Evolutionary conservation across 2,888 invertebrate species (phyloP).

Genomic region (Ectemnius lituratus): DNA sequence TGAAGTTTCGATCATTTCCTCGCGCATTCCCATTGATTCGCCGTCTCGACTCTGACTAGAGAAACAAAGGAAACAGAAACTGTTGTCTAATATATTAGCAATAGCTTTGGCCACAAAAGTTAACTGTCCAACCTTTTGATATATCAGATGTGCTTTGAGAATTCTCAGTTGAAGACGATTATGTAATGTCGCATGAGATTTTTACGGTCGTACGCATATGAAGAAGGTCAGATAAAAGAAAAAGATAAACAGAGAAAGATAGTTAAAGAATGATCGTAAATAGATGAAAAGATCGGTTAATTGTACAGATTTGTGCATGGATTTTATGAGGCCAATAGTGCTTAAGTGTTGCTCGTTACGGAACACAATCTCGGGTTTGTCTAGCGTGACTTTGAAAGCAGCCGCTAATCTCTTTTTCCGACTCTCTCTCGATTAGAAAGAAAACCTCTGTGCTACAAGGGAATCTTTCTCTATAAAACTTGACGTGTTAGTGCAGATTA

Average conservation of each 20-base stretch:
- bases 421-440: not conserved
- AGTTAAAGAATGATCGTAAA: too few relatives aligned
- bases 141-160: slow-evolving; percentile 47
- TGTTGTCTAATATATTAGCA: slow-evolving; percentile 49
- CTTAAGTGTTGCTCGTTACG: slow-evolving; percentile 46
- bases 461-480: slow-evolving; percentile 57
- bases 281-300: slow-evolving; percentile 33
- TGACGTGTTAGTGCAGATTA: slow-evolving; percentile 58
- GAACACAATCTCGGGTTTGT: slow-evolving; percentile 20
- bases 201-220: slow-evolving; percentile 31
- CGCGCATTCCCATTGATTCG: slow-evolving; percentile 60
- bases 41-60: slow-evolving; percentile 48
- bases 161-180: slow-evolving; percentile 50
- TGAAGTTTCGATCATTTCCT: too few relatives aligned
- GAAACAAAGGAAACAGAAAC: not conserved
- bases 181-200: slow-evolving; percentile 58
- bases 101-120: slow-evolving; percentile 42
- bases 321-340: slow-evolving; percentile 59
- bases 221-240: slow-evolving; percentile 31
- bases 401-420: slow-evolving; percentile 34
- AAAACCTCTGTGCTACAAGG: slow-evolving; percentile 25
- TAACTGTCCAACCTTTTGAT: slow-evolving; percentile 50
- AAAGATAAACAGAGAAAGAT: too few relatives aligned
- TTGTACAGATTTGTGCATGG: slow-evolving; percentile 61
- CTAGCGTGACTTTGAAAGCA: slow-evolving; percentile 43